Base-by-base conservation (phyloP, 2,113 vertebrate species). In the Saimiri boliviensis region DNA sequence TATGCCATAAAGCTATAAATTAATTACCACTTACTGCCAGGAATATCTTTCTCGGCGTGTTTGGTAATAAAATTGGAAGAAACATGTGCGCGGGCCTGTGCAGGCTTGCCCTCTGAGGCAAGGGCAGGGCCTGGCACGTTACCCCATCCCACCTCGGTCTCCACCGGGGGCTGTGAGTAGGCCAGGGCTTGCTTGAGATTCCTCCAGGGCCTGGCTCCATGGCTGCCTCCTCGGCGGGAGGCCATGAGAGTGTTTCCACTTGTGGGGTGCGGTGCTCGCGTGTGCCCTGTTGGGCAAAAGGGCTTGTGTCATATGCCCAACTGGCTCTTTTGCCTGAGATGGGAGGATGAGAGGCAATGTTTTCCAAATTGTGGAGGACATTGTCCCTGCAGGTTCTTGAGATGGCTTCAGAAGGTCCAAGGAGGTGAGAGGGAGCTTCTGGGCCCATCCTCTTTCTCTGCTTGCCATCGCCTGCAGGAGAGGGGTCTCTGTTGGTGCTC, bases 1-100 rank as follows among this genome's bases (percentile, higher is more conserved):
- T 42, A 27, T 4, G 32, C 86, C 86, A 30, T 90, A 93, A 95
- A 91, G 91, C 93, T 3, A 17, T 97, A 97, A 97, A 97, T 86
- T 79, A 90, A 97, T 97, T 97, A 96, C 23, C 70, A 8, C 37
- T 32, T 68, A 91, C 79, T 79, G 82, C 91, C 0, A 20, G 94
- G 94, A 30, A 4, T 4, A 45, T 58, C 73, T 56, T 47, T 35
- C 37, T 17, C 32, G 1, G 83, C 42, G 47, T n/a, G 54, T 92
- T 77, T 88, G 94, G 54, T 54, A 49, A 56, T 88, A 58, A 86
- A 40, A 45, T 12, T 23, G 58, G 58, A 63, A 76, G 90, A 70
- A 45, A 7, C 3, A 8, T 2, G 0, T 7, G 42, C 17, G 0
- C 1, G 4, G 0, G 0, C 5, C 47, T 10, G 3, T 47, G 9